phyloP scores from a whole-genome alignment of 2,888 invertebrate species.

The Scaeva pyrastri region DNA sequence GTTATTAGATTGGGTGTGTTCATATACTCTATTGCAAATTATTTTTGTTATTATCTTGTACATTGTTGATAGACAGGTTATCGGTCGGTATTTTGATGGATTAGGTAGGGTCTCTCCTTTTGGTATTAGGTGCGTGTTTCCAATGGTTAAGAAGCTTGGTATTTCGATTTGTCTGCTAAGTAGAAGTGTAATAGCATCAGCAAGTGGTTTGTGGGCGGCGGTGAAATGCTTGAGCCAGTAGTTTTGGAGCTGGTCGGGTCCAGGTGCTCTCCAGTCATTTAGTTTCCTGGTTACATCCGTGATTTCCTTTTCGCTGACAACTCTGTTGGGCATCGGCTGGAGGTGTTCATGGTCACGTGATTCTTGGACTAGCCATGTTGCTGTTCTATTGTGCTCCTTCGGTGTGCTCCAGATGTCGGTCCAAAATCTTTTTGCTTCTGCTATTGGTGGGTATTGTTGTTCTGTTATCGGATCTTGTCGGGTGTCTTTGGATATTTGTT shows the following conservation, averaged over 20 bases:
- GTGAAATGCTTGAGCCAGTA: not conserved
- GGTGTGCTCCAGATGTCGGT: not conserved
- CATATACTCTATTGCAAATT: not conserved
- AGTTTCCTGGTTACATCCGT: not conserved
- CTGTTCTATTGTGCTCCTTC: not conserved
- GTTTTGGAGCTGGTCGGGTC: not conserved
- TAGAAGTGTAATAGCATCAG: not conserved
- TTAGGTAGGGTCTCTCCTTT: not conserved
- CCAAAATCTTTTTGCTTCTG: not conserved
- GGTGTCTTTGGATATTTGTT: not conserved
- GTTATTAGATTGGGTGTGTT: not conserved
- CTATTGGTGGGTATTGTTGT: slow-evolving; percentile 2
- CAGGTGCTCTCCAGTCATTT: slow-evolving; percentile 2
- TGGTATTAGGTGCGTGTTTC: not conserved
- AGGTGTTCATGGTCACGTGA: not conserved
- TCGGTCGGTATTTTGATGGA: not conserved
- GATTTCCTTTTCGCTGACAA: not conserved
- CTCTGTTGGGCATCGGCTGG: not conserved
- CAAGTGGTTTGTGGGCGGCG: not conserved
- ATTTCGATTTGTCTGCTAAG: not conserved
- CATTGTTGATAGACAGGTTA: not conserved
- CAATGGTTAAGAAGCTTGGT: not conserved
- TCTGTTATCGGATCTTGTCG: not conserved
- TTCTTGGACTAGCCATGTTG: not conserved
- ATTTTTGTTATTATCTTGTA: not conserved